These are phyloP conservation scores for Malurus cyaneus DNA, from an alignment of 2,113 vertebrate species.

Conservation along the genomic window DNA sequence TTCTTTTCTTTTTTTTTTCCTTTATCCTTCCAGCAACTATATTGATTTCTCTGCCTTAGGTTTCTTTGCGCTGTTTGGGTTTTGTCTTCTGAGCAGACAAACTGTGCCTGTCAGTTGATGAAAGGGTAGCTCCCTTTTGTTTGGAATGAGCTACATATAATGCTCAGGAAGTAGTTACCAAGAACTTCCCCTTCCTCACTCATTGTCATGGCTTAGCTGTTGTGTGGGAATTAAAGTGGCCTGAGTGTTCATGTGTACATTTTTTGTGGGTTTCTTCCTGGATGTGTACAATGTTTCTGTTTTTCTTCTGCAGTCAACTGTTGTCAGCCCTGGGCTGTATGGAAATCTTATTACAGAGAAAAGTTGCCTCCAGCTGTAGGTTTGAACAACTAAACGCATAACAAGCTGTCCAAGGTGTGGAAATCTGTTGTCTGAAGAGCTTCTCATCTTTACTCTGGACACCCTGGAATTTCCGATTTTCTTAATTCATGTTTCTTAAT, in stretches of 20 bases:
- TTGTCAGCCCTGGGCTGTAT: not conserved
- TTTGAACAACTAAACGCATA: not conserved
- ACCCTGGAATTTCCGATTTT: not conserved
- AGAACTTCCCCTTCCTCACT: not conserved
- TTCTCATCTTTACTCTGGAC: not conserved
- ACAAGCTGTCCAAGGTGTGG: not conserved
- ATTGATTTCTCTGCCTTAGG: not conserved
- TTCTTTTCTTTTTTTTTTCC: not conserved
- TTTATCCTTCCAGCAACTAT: not conserved
- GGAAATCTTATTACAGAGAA: not conserved
- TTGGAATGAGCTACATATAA: not conserved
- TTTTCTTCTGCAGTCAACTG: not conserved
- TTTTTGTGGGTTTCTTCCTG: not conserved
- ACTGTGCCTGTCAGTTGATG: not conserved
- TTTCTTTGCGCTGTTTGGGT: not conserved
- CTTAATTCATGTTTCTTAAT: not conserved
- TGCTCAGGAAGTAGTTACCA: not conserved
- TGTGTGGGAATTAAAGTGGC: not conserved
- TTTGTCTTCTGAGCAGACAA: not conserved
- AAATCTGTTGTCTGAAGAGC: not conserved
- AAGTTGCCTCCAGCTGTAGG: not conserved
- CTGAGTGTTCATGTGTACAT: rapidly evolving
- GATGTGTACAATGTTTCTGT: not conserved
- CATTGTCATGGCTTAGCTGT: not conserved
- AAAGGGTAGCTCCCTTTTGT: not conserved